phyloP scores from a whole-genome alignment of 2,113 vertebrate species.

The Leptobrachium leishanense region DNA sequence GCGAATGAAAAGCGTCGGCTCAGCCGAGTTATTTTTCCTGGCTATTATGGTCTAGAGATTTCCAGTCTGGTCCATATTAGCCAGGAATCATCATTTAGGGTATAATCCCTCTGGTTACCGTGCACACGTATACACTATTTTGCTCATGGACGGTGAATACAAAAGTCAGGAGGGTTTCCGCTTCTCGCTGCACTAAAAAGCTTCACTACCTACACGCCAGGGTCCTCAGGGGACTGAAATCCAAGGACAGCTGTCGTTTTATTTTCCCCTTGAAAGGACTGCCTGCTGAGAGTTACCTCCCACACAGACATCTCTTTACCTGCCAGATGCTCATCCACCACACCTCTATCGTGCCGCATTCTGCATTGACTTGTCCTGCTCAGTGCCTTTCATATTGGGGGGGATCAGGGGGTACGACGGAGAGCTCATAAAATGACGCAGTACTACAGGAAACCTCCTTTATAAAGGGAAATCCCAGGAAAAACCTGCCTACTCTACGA shows the following conservation, averaged over 20 bases:
- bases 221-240: constrained; percentile 12
- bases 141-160: too few species aligned
- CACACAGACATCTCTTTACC: constrained; percentile 20
- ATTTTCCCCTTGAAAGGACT: constrained; percentile 29
- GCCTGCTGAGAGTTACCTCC: constrained; percentile 31
- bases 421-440: constrained; percentile 13
- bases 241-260: constrained; percentile 27
- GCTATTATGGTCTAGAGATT: too few species aligned
- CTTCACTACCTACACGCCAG: background rate
- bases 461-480: constrained; percentile 30
- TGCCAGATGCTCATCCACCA: constrained; percentile 19
- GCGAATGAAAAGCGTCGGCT: too few species aligned
- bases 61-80: too few species aligned
- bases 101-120: too few species aligned
- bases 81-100: too few species aligned
- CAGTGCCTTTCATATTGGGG: constrained; percentile 4
- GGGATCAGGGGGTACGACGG: background rate
- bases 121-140: too few species aligned
- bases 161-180: background rate
- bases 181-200: background rate
- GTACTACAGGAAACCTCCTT: constrained; percentile 17
- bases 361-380: constrained; percentile 11
- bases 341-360: background rate
- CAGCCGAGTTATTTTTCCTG: too few species aligned
- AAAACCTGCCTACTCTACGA: constrained; percentile 8